phyloP scores from a whole-genome alignment of 1,140 invertebrate genomes.

The Cyrtorhinus lividipennis region DNA sequence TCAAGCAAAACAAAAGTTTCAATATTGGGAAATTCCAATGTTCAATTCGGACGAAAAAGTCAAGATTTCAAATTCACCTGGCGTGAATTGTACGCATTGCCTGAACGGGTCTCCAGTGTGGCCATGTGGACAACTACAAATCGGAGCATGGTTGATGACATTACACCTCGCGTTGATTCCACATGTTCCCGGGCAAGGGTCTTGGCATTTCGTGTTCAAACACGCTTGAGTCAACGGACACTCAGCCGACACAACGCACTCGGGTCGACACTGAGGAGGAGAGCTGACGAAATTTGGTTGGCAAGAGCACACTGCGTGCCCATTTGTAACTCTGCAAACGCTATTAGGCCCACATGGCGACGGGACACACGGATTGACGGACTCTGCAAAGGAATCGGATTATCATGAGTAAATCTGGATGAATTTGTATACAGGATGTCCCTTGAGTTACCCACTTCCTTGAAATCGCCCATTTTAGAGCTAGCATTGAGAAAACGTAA shows the following conservation, averaged over 20 bases:
- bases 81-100: slow-evolving; percentile 31
- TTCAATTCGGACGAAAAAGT: background rate
- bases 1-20: background rate
- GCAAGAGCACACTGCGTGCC: slow-evolving; percentile 52
- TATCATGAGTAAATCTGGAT: background rate
- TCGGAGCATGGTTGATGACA: slow-evolving; percentile 48
- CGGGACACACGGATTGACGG: slow-evolving; percentile 33
- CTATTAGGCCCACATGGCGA: slow-evolving; percentile 56
- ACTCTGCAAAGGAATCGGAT: slow-evolving; percentile 19
- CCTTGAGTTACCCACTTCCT: too few relatives aligned
- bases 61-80: slow-evolving; percentile 17
- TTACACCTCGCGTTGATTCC: slow-evolving; percentile 57
- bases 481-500: too few relatives aligned
- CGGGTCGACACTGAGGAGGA: slow-evolving; percentile 59
- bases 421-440: too few relatives aligned
- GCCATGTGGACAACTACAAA: slow-evolving; percentile 36
- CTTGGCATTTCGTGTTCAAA: slow-evolving; percentile 57
- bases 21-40: background rate
- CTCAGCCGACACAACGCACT: slow-evolving; percentile 63
- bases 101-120: slow-evolving; percentile 41
- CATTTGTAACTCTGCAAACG: slow-evolving; percentile 48
- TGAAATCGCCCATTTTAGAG: too few relatives aligned
- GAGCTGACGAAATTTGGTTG: slow-evolving; percentile 40
- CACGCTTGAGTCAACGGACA: slow-evolving; percentile 63
- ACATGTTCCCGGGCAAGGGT: slow-evolving; percentile 65